Conservation (phyloP, 2,888 invertebrate genomes). For the Aphrophora alni region DNA sequence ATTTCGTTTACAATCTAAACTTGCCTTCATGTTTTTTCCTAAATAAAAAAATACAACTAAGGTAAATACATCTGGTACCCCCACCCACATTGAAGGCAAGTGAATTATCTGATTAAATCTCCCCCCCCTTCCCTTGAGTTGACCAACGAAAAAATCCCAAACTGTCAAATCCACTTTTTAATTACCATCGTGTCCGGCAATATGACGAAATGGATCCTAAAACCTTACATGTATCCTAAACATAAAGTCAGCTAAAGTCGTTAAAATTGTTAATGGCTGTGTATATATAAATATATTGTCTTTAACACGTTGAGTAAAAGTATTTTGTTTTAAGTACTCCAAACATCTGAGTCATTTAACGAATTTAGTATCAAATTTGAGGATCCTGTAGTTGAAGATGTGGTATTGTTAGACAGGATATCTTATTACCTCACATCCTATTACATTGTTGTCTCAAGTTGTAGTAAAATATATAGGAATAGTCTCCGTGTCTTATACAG, state of each 20-base stretch:
- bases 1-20: no score
- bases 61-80: no score
- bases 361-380: not conserved
- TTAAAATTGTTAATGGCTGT: not conserved
- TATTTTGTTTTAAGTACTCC: not conserved
- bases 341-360: not conserved
- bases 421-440: not conserved
- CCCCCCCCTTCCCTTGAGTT: no score
- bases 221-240: not conserved
- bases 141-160: not conserved
- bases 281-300: not conserved
- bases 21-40: no score
- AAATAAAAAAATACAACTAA: no score
- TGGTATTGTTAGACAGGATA: not conserved
- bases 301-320: not conserved
- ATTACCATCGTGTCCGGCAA: not conserved
- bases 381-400: not conserved
- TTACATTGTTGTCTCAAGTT: not conserved
- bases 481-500: no score
- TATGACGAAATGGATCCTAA: not conserved
- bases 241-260: not conserved
- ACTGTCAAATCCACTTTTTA: conserved; percentile 9
- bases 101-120: no score
- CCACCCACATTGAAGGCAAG: no score
- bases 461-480: no score